Evolutionary conservation across 2,113 vertebrate species (phyloP), one percentile per base, ranked within the genome.

Genomic region (Candoia aspera): DNA sequence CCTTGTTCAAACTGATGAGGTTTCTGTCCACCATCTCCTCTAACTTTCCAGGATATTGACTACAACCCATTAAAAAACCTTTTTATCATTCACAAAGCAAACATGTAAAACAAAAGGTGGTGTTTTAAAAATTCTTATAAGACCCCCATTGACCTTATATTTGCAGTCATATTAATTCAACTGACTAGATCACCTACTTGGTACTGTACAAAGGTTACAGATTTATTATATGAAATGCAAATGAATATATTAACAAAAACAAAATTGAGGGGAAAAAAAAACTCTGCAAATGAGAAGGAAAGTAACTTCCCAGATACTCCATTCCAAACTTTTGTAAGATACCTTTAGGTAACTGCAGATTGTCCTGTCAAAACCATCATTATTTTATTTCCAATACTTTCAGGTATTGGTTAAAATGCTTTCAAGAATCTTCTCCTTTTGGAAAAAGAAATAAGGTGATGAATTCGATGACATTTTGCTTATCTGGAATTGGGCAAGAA

Each of bases 281-380:
- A 42, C 42, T 93, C 86, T 37, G 9, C 4, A 68, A 73, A 42
- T 92, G 95, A 95, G 85, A 88, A 54, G 92, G 91, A 92, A 92
- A 87, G 2, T 90, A 96, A 96, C 94, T 79, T 95, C 93, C 90
- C 91, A 93, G 64, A 86, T 94, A 95, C 94, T 90, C 92, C 92
- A 93, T 91, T 46, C 91, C 93, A 95, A 95, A 93, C 94, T 96
- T 95, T 94, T 95, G 89, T 6, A 85, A 94, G 37, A 88, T 92
- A 90, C 92, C 84, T 91, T 95, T 93, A 96, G 94, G 95, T 94
- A 96, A 93, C 94, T 94, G 94, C 88, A 96, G 90, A 84, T 58
- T 83, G 93, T 84, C 90, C 93, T 92, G 60, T 90, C 94, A 94
- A 94, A 96, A 96, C 95, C 93, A 95, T 91, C 93, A 94, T 49